Base-by-base conservation (phyloP, 2,888 invertebrate species). In the Phanerotoma sp. region DNA sequence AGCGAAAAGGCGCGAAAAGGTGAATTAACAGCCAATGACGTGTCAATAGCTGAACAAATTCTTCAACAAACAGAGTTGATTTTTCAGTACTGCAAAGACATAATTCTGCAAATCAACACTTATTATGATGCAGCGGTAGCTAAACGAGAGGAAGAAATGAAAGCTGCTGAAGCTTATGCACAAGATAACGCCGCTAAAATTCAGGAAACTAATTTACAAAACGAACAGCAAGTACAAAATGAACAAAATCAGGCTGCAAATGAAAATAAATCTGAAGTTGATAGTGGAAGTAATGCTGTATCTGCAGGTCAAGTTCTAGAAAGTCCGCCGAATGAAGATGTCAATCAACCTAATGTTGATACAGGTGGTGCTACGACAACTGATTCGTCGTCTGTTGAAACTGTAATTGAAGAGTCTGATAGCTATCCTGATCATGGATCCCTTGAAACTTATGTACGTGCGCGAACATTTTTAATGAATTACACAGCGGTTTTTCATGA, bases 401-500 rank as follows among this genome's bases (percentile, higher is more conserved):
- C 30, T 38, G 30, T 49, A 32, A 15, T 45, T 54, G 60, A 62
- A 53, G 61, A 64, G 58, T 42, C 50, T 18, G 55, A 60, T 13
- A 46, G 48, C 7, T 53, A 58, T 37, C 47, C 58, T 28, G 84
- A 80, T 63, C 66, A 75, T 33, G 75, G 78, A 32, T 80, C 82
- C 33, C 80, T 85, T 48, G 77, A 79, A 47, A 78, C 82, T 51
- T 89, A 84, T 72, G 70, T 79, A 42, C 79, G 83, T 52, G 80
- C 87, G 0, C 80, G 81, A 69, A 77, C 78, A 3, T 83, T 83
- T 64, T 78, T 87, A 49, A 78, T 82, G 15, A 77, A 80, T 46
- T 86, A 86, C 77, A 82, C 83, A 65, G 79, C 79, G 37, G 79
- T 11, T 9, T 86, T 86, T 58, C 82, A 82, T 54, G 81, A 83